Conservation (phyloP, 2,888 invertebrate genomes). For the Caradrina clavipalpis region DNA sequence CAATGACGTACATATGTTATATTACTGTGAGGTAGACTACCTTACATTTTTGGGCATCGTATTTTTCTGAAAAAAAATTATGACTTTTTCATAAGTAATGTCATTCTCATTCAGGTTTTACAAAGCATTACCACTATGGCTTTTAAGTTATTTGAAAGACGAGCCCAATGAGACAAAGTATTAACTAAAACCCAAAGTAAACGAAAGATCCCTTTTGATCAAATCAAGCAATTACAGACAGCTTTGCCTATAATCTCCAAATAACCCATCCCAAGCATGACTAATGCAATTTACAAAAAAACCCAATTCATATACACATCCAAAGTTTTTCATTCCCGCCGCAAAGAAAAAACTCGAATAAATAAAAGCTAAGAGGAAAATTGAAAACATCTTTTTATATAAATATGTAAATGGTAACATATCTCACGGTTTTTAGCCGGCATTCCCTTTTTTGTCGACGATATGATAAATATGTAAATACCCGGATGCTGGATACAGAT, state of each 20-base stretch:
- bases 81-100: no score
- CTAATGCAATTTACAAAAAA: conserved; percentile 18
- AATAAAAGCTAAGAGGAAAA: conserved; percentile 63
- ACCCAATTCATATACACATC: conserved; percentile 1
- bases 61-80: no score
- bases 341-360: conserved; percentile 48
- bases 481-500: conserved; percentile 44
- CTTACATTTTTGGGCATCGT: no score
- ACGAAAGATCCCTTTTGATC: neutral
- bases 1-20: no score
- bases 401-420: conserved; percentile 68
- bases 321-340: conserved; percentile 35
- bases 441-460: conserved; percentile 57
- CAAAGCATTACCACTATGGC: no score
- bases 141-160: no score
- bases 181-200: neutral
- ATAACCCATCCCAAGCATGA: conserved; percentile 1
- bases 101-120: no score
- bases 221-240: neutral
- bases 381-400: conserved; percentile 64
- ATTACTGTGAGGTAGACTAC: no score
- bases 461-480: conserved; percentile 67
- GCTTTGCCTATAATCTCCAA: conserved; percentile 13
- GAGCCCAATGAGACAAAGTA: no score
- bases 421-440: conserved; percentile 61